Percentiles rank a stretch among this genome's conserved stretches.
Evolutionary conservation across 2,113 vertebrate genomes (phyloP).

Genomic region (Brachypodius melanocephalos): DNA sequence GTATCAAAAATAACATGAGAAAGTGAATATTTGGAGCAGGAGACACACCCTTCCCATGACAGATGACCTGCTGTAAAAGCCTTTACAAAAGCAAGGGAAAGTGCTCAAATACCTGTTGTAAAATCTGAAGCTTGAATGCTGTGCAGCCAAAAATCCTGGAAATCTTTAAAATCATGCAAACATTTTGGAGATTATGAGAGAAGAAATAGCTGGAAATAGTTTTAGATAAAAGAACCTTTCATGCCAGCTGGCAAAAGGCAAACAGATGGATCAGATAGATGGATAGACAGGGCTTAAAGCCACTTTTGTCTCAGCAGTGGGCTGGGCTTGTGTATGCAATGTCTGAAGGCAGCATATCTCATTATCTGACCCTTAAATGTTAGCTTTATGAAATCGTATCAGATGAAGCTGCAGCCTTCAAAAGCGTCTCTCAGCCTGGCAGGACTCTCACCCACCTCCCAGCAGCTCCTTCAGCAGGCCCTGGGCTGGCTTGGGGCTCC

Average conservation of each 20-base stretch:
- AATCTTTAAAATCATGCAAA: constrained; percentile 16
- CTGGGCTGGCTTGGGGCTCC: neutral
- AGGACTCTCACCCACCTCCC: neutral
- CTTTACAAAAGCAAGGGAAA: neutral
- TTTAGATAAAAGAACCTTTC: constrained; percentile 21
- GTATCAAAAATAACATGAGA: neutral
- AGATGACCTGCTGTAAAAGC: neutral
- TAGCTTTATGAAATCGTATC: constrained; percentile 27
- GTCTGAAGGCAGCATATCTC: constrained; percentile 11
- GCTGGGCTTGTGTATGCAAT: neutral
- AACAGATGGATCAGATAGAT: constrained; percentile 28
- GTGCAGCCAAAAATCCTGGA: neutral
- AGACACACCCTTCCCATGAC: neutral
- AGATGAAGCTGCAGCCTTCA: neutral
- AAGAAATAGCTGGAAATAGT: constrained; percentile 37
- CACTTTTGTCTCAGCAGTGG: constrained; percentile 36
- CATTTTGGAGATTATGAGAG: neutral
- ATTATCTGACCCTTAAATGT: constrained; percentile 27
- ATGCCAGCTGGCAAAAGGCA: constrained; percentile 25
- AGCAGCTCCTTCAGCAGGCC: neutral
- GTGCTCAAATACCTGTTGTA: neutral
- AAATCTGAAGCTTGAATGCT: neutral
- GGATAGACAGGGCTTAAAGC: constrained; percentile 12
- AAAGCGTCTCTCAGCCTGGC: neutral
- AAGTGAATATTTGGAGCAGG: neutral